These are phyloP conservation scores for Holotrichia oblita DNA, from an alignment of 1,140 invertebrate species.

Conservation along the genomic window DNA sequence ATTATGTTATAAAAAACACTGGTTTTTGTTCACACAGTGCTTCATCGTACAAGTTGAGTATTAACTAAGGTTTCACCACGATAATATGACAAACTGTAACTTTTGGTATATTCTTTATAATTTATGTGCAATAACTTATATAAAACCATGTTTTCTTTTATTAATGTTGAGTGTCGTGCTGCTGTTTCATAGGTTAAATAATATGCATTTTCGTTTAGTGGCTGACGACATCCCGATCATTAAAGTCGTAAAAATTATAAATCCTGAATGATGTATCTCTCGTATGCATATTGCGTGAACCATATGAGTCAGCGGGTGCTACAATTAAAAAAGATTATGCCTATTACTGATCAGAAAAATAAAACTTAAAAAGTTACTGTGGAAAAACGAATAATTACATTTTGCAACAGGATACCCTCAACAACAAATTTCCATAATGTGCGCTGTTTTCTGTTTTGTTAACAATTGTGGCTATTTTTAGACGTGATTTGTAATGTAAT, in stretches of 20 bases:
- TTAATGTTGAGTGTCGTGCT: not conserved
- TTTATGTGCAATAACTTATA: too few relatives aligned
- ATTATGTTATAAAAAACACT: too few relatives aligned
- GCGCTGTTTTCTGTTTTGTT: too few relatives aligned
- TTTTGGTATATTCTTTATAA: too few relatives aligned
- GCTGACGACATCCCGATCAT: not conserved
- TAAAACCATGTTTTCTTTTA: not conserved
- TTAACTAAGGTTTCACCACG: too few relatives aligned
- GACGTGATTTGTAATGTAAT: not conserved
- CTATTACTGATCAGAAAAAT: not conserved
- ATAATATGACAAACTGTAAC: too few relatives aligned
- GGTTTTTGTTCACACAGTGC: too few relatives aligned
- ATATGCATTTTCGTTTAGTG: not conserved
- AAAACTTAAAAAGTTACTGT: not conserved
- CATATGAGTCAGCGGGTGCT: not conserved
- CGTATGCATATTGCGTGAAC: not conserved
- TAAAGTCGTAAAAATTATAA: not conserved
- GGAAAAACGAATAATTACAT: too few relatives aligned
- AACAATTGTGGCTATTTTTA: too few relatives aligned
- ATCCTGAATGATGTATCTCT: not conserved
- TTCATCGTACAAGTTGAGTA: too few relatives aligned
- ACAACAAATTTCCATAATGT: too few relatives aligned
- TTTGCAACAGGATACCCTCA: too few relatives aligned
- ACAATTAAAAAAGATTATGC: not conserved
- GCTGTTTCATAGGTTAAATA: not conserved